Evolutionary conservation across 2,797 vertebrate genomes (phyloP).

Genomic region (Parotocinclus haroldoi): DNA sequence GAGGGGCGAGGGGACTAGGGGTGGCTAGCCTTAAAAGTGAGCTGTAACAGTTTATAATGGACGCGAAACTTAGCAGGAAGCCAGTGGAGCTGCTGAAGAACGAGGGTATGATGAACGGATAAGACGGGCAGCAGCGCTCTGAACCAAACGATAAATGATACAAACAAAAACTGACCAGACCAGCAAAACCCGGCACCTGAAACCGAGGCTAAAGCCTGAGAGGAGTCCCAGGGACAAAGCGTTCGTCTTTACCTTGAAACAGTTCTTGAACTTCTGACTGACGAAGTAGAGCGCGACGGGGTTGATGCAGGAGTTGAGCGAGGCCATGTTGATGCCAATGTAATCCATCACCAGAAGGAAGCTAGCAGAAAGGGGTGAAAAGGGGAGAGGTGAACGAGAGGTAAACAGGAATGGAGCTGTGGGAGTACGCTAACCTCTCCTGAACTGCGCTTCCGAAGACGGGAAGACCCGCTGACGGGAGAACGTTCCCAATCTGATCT

Average conservation of each 20-base stretch:
- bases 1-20: too few relatives aligned
- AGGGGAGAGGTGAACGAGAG: slow-evolving; percentile 58
- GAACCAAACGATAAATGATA: too few relatives aligned
- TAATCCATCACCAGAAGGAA: slow-evolving; percentile 93
- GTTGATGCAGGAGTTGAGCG: slow-evolving; percentile 97
- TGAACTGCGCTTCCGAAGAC: slow-evolving; percentile 5
- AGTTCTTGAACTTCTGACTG: slow-evolving; percentile 97
- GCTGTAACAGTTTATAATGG: too few relatives aligned
- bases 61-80: too few relatives aligned
- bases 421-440: not conserved
- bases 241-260: slow-evolving; percentile 86
- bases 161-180: too few relatives aligned
- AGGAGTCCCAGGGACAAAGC: too few relatives aligned
- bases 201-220: too few relatives aligned
- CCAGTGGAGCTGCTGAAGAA: too few relatives aligned
- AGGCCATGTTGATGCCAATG: slow-evolving; percentile 96
- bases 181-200: too few relatives aligned
- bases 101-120: too few relatives aligned
- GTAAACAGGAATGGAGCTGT: slow-evolving; percentile 33
- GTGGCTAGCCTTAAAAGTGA: too few relatives aligned
- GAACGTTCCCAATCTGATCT: not conserved
- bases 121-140: too few relatives aligned
- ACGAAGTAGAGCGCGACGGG: slow-evolving; percentile 96
- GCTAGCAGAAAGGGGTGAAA: slow-evolving; percentile 86
- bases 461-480: not conserved